Evolutionary conservation across 2,113 vertebrate genomes (phyloP).

Genomic region (Gymnogyps californianus): DNA sequence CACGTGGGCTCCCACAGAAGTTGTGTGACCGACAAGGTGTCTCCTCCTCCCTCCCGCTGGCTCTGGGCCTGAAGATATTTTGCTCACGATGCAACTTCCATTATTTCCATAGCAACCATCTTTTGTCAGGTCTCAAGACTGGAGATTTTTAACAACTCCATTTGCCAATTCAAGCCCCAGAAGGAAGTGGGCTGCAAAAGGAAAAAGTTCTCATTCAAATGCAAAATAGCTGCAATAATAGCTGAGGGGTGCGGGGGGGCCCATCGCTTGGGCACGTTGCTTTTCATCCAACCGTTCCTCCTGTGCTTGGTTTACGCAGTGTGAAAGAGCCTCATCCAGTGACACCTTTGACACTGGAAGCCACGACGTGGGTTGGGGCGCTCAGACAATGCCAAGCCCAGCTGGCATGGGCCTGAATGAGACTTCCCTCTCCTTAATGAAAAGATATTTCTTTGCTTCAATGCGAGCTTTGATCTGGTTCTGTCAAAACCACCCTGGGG

Average conservation of each 20-base stretch:
- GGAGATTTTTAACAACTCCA: conserved; percentile 17
- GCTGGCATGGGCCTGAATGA: neutral
- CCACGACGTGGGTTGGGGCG: neutral
- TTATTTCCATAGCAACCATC: conserved; percentile 48
- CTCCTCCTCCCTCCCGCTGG: neutral
- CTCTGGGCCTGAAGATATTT: neutral
- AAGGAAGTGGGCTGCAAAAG: neutral
- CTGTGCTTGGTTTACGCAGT: neutral
- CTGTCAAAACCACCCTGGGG: neutral
- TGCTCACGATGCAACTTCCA: neutral
- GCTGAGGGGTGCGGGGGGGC: neutral
- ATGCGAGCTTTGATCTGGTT: neutral
- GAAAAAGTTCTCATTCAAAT: conserved; percentile 27
- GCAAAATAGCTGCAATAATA: neutral
- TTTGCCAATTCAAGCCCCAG: conserved; percentile 20
- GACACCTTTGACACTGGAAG: neutral
- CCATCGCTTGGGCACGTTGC: neutral
- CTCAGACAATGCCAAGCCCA: neutral
- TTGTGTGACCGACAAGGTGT: neutral
- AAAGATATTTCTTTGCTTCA: neutral
- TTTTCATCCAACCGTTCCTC: neutral
- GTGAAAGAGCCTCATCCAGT: neutral
- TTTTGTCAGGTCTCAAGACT: neutral
- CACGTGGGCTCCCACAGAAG: neutral
- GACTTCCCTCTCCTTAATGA: neutral